Evolutionary conservation across 2,113 vertebrate genomes (phyloP).

Genomic region (Actinemys pallida): DNA sequence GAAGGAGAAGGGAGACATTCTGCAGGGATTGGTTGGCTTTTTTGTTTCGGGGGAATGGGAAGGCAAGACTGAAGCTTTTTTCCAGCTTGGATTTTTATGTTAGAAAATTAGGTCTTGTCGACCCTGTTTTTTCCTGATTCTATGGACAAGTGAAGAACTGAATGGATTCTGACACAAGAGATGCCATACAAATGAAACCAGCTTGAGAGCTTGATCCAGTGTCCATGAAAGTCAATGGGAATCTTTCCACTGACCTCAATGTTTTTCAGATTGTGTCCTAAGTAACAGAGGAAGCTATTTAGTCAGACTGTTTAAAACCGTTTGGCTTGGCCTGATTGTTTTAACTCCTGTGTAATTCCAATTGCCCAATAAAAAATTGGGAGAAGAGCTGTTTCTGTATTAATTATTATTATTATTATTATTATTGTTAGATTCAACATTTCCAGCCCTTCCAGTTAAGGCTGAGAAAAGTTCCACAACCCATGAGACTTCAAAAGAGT

Average conservation of each 20-base stretch:
- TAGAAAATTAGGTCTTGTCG: neutral
- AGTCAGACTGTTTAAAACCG: neutral
- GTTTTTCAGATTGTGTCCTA: neutral
- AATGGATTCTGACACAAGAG: neutral
- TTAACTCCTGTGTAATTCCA: neutral
- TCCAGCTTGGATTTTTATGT: neutral
- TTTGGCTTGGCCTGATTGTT: neutral
- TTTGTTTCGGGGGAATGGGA: neutral
- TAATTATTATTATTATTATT: neutral
- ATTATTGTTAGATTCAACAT: neutral
- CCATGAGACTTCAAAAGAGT: neutral
- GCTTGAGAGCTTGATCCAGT: neutral
- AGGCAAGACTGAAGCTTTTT: neutral
- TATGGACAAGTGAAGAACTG: neutral
- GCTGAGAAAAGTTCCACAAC: neutral
- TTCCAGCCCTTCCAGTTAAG: conserved; percentile 12
- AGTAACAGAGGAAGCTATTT: neutral
- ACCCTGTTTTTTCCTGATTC: neutral
- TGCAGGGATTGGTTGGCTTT: fast-evolving
- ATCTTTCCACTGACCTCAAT: neutral
- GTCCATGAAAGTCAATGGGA: neutral
- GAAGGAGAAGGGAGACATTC: neutral
- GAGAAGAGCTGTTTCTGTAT: neutral
- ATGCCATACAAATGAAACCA: neutral
- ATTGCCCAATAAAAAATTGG: neutral